Evolutionary conservation across 2,113 vertebrate genomes (phyloP).

Genomic region (Scortum barcoo): DNA sequence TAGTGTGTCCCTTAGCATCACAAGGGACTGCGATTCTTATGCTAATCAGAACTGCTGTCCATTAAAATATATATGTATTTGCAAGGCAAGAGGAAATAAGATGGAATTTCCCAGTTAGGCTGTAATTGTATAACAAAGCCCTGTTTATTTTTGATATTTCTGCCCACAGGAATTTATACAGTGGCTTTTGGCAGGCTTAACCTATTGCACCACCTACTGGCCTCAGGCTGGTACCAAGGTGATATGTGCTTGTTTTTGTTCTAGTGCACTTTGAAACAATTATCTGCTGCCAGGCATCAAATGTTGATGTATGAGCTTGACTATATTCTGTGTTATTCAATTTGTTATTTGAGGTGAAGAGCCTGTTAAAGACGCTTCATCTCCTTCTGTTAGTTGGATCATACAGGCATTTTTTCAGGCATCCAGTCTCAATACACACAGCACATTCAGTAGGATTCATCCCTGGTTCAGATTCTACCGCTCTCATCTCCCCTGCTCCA

Average conservation of each 20-base stretch:
- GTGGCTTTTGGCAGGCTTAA: slow-evolving; percentile 23
- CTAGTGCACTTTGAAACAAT: slow-evolving; percentile 13
- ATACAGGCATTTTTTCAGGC: background rate
- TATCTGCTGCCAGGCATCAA: background rate
- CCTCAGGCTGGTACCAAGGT: background rate
- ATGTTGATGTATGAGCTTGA: slow-evolving; percentile 39
- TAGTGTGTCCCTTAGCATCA: slow-evolving; percentile 59
- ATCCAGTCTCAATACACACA: background rate
- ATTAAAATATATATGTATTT: slow-evolving; percentile 63
- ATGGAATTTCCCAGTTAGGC: slow-evolving; percentile 49
- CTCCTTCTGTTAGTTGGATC: background rate
- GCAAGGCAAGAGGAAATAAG: slow-evolving; percentile 51
- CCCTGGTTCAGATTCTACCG: background rate
- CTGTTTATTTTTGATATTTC: slow-evolving; percentile 57
- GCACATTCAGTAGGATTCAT: slow-evolving; percentile 13
- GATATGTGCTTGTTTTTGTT: background rate
- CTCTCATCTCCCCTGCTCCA: background rate
- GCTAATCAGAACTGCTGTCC: slow-evolving; percentile 69
- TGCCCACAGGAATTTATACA: slow-evolving; percentile 8
- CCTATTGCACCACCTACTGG: slow-evolving; percentile 71
- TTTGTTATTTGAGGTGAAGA: slow-evolving; percentile 20
- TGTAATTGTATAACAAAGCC: slow-evolving; percentile 44
- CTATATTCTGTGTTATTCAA: slow-evolving; percentile 19
- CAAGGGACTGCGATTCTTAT: slow-evolving; percentile 71
- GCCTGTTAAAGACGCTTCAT: background rate